Evolutionary conservation across 2,888 invertebrate species (phyloP).

Genomic region (Oscheius sp.): DNA sequence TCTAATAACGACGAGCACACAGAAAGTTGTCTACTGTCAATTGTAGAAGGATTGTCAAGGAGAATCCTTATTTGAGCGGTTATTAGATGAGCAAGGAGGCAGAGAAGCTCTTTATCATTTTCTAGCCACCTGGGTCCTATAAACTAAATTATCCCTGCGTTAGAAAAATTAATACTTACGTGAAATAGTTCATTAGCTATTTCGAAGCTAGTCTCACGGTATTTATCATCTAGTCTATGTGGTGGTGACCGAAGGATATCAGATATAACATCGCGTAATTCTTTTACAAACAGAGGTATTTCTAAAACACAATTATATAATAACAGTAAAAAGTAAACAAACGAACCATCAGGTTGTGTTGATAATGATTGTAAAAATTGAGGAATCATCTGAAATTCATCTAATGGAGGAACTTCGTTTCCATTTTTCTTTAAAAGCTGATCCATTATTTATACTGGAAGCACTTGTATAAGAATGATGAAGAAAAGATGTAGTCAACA

Average conservation of each 20-base stretch:
- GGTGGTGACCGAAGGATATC: slow-evolving; percentile 20
- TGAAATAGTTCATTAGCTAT: slow-evolving; percentile 1
- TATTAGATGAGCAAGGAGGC: slow-evolving; percentile 26
- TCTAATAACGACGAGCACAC: slow-evolving; percentile 20
- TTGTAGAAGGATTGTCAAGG: slow-evolving; percentile 32
- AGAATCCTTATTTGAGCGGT: slow-evolving; percentile 29
- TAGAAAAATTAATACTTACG: not conserved
- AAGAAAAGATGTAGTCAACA: not conserved
- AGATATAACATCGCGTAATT: slow-evolving; percentile 11
- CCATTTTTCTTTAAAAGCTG: not conserved
- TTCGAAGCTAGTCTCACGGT: slow-evolving; percentile 17
- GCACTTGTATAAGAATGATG: too few species aligned
- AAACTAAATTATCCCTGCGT: not conserved
- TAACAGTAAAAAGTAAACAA: not conserved
- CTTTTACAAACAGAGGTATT: not conserved
- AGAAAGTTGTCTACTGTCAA: slow-evolving; percentile 8
- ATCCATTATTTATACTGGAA: too few species aligned
- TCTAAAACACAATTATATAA: not conserved
- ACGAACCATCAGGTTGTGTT: not conserved
- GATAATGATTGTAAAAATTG: slow-evolving; percentile 7
- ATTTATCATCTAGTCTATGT: slow-evolving; percentile 17
- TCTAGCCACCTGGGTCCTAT: slow-evolving; percentile 23
- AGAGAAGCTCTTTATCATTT: slow-evolving; percentile 21
- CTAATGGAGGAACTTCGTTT: not conserved
- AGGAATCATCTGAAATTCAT: not conserved